These are phyloP conservation scores for Phanerotoma sp. DNA, from an alignment of 2,888 invertebrate species.

Conservation along the genomic window DNA sequence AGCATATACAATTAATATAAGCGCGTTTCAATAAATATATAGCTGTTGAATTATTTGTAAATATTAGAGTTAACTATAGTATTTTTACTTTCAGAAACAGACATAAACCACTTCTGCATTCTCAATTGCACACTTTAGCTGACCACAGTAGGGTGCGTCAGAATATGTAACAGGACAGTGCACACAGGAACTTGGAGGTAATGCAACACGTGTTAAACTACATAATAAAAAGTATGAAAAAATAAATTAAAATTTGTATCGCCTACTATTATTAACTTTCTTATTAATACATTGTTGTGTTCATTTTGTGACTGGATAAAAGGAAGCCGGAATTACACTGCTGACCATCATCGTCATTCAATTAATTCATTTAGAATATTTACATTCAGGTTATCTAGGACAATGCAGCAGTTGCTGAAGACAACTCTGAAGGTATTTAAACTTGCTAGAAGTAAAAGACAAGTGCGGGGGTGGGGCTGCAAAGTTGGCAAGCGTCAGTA, in stretches of 20 bases:
- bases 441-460: constrained; percentile 5
- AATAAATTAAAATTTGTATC: background rate
- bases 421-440: background rate
- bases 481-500: constrained; percentile 27
- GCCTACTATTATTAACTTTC: background rate
- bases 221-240: background rate
- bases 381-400: too few species aligned
- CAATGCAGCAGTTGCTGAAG: background rate
- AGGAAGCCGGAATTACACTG: too few species aligned
- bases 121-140: constrained; percentile 47
- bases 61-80: background rate
- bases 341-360: background rate
- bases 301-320: too few species aligned
- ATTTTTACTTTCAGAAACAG: background rate
- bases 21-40: too few species aligned
- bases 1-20: too few species aligned
- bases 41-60: too few species aligned
- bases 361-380: background rate
- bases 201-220: background rate
- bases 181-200: background rate
- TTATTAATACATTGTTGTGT: background rate
- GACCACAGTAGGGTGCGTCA: constrained; percentile 41
- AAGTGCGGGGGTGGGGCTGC: constrained; percentile 22
- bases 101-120: constrained; percentile 34
- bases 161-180: background rate